phyloP scores from a whole-genome alignment of 2,888 invertebrate genomes.

The Phyllotreta cruciferae region DNA sequence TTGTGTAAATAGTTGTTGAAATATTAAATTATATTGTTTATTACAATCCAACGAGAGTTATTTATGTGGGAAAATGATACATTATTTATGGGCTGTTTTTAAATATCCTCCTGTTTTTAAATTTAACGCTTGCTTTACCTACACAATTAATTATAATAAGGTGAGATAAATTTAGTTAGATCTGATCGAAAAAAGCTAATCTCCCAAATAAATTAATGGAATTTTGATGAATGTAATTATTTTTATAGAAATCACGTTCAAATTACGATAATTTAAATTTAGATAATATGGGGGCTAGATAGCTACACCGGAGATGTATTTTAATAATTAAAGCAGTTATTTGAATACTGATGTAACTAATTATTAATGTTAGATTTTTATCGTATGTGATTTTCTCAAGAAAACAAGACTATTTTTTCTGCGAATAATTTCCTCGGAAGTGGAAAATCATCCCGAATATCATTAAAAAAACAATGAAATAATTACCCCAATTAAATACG shows the following conservation, averaged over 20 bases:
- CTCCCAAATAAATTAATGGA: too few species aligned
- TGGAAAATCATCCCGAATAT: slow-evolving; percentile 3
- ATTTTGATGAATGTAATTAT: too few species aligned
- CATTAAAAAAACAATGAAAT: background rate
- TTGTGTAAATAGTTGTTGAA: slow-evolving; percentile 16
- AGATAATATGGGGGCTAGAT: too few species aligned
- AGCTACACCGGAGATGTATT: too few species aligned
- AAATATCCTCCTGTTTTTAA: background rate
- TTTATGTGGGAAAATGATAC: too few species aligned
- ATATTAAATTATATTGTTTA: background rate
- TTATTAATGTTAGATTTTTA: slow-evolving; percentile 5
- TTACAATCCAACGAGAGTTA: background rate
- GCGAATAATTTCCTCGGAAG: slow-evolving; percentile 6
- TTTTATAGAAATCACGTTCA: too few species aligned
- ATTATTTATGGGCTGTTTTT: too few species aligned
- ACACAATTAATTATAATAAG: too few species aligned
- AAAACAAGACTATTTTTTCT: background rate
- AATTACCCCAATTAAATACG: background rate
- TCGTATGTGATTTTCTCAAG: slow-evolving; percentile 5
- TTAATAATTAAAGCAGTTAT: too few species aligned
- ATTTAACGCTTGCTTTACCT: background rate
- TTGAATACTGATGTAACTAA: background rate
- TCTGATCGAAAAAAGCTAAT: too few species aligned
- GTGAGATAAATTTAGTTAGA: too few species aligned
- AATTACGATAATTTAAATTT: too few species aligned